phyloP scores from a whole-genome alignment of 2,113 vertebrate genomes.

The Neodon shergylaensis region DNA sequence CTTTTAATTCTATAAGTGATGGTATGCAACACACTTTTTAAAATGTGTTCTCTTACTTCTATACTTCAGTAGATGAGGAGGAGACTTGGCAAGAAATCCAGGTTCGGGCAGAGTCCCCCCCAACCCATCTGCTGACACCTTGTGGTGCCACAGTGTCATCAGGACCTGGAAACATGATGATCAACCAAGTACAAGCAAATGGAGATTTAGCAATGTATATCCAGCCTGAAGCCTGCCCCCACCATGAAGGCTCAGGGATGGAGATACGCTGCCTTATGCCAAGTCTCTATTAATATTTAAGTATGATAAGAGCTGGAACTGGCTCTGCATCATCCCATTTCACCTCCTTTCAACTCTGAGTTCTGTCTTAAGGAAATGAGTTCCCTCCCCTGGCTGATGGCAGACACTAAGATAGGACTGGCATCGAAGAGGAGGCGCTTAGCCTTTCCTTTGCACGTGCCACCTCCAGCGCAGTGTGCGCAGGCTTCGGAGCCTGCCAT shows the following conservation, averaged over 20 bases:
- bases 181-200: neutral
- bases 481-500: neutral
- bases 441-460: neutral
- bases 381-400: neutral
- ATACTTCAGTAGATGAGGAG: neutral
- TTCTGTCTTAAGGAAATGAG: conserved; percentile 45
- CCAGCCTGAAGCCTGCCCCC: neutral
- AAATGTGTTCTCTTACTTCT: neutral
- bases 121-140: neutral
- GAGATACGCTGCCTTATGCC: neutral
- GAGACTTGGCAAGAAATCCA: conserved; percentile 22
- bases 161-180: neutral
- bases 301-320: conserved; percentile 8
- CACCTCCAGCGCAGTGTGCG: neutral
- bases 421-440: neutral
- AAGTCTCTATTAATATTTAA: conserved; percentile 42
- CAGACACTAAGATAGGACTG: neutral
- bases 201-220: neutral
- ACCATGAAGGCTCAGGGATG: neutral
- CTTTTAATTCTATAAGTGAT: neutral
- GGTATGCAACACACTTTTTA: neutral
- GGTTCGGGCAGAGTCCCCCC: neutral
- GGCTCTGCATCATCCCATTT: neutral
- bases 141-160: neutral
- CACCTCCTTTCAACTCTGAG: conserved; percentile 12